phyloP scores from a whole-genome alignment of 2,797 vertebrate genomes.

The Pseudocheirus occidentalis region DNA sequence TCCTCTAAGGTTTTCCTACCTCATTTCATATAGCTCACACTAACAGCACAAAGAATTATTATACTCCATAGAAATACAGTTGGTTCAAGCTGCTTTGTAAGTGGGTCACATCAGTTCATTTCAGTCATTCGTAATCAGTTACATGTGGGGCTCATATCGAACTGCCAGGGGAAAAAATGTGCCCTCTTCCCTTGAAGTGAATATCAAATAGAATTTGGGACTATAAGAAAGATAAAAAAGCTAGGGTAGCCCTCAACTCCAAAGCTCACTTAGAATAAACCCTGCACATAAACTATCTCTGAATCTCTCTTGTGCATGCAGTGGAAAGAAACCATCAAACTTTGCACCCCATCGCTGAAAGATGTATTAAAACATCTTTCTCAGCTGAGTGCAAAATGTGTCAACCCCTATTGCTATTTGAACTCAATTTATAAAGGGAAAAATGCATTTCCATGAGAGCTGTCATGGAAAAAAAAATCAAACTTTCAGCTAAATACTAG shows the following conservation, averaged over 20 bases:
- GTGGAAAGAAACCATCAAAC: constrained; percentile 78
- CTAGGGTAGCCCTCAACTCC: background rate
- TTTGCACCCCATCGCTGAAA: constrained; percentile 69
- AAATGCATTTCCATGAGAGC: constrained; percentile 70
- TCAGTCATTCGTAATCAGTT: background rate
- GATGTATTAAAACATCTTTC: constrained; percentile 71
- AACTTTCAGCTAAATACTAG: constrained; percentile 35
- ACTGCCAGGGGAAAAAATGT: background rate
- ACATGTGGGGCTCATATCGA: background rate
- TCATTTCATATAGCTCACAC: background rate
- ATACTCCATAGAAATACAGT: background rate
- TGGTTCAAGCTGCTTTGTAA: background rate
- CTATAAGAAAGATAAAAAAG: background rate
- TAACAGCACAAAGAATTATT: background rate
- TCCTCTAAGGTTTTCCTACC: background rate
- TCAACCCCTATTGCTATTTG: constrained; percentile 54
- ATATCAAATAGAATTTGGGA: constrained; percentile 14
- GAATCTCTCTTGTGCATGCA: constrained; percentile 65
- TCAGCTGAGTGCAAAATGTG: constrained; percentile 65
- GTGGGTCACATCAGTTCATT: background rate
- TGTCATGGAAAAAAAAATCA: constrained; percentile 39
- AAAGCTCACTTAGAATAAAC: constrained; percentile 70
- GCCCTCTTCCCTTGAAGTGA: background rate
- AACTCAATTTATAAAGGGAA: constrained; percentile 58
- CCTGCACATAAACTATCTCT: constrained; percentile 49